Conservation (phyloP, 1,140 invertebrate genomes). For the Heliconius melpomene region DNA sequence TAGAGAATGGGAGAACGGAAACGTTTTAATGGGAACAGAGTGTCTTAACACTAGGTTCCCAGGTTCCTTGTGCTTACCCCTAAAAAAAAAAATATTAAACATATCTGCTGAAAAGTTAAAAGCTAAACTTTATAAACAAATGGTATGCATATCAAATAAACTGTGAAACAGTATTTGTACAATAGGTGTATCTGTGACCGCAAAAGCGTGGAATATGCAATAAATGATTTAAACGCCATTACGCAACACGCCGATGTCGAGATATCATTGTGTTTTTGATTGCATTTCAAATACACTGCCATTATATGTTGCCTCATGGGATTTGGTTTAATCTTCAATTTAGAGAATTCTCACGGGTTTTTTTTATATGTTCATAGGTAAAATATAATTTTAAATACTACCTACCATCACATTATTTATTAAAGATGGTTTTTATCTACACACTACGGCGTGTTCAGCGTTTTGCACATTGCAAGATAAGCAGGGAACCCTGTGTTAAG, state of each 20-base stretch:
- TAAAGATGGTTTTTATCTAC: too few species aligned
- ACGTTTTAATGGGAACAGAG: neutral
- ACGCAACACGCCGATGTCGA: neutral
- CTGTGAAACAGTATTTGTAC: neutral
- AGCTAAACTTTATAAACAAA: neutral
- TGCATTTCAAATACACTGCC: neutral
- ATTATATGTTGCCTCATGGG: neutral
- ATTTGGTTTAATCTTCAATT: neutral
- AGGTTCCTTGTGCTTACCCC: neutral
- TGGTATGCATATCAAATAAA: neutral
- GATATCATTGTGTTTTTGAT: constrained; percentile 6
- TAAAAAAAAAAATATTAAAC: neutral
- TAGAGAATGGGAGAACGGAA: too few species aligned
- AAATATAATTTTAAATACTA: too few species aligned
- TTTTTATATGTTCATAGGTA: too few species aligned
- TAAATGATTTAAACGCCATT: constrained; percentile 7
- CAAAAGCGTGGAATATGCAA: neutral
- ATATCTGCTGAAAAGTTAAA: neutral
- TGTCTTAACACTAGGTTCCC: neutral
- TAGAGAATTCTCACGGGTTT: neutral
- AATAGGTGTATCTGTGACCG: neutral
- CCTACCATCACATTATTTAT: too few species aligned
- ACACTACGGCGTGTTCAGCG: too few species aligned
- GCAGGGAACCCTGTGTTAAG: too few species aligned
- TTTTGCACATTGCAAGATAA: too few species aligned